Evolutionary conservation across 2,113 vertebrate genomes (phyloP).

Genomic region (Rallus limicola): DNA sequence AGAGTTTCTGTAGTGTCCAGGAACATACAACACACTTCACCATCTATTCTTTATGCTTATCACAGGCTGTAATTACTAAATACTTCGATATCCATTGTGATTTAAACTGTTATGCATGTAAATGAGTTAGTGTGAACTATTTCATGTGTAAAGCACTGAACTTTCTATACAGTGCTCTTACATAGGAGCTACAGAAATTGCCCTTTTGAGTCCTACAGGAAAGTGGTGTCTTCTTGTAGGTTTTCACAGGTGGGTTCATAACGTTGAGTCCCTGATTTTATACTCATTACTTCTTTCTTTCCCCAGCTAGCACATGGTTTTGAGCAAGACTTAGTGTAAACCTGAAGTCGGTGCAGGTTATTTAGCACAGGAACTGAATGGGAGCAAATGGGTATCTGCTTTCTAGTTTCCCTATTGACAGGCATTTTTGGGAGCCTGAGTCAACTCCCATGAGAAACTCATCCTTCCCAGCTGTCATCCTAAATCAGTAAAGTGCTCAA

Average conservation of each 20-base stretch:
- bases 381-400: background rate
- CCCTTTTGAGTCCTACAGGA: background rate
- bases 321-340: background rate
- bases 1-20: background rate
- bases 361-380: background rate
- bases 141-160: background rate
- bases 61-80: background rate
- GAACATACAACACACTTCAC: background rate
- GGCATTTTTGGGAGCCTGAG: background rate
- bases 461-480: background rate
- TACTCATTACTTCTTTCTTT: background rate
- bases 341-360: background rate
- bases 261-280: background rate
- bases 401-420: background rate
- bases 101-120: background rate
- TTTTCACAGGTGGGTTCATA: background rate
- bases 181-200: fast-evolving
- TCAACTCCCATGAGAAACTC: background rate
- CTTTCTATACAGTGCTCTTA: background rate
- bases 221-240: background rate
- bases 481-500: background rate
- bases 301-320: background rate
- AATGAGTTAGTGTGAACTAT: background rate
- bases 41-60: background rate
- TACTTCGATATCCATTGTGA: background rate